Evolutionary conservation across 2,888 invertebrate species (phyloP).

Genomic region (Nipponacmea schrenckii): DNA sequence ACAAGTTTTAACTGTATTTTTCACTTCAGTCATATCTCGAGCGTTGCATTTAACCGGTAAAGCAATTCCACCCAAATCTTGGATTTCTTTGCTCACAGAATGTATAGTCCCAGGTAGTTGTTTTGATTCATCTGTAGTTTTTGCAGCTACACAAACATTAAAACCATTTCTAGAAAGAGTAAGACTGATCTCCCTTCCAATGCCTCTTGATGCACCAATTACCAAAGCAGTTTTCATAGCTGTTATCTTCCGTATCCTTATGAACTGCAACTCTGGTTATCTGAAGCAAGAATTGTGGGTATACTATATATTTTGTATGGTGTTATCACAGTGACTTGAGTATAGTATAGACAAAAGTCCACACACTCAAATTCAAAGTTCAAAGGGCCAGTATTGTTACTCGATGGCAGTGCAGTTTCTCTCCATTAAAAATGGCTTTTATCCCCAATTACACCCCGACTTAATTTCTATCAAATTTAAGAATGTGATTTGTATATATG

Average conservation of each 20-base stretch:
- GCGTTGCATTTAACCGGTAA: constrained; percentile 50
- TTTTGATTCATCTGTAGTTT: constrained; percentile 40
- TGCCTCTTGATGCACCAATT: constrained; percentile 57
- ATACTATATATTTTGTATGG: no score
- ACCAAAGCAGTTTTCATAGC: constrained; percentile 46
- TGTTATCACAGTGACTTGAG: no score
- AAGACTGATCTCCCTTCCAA: constrained; percentile 53
- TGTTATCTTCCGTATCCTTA: neutral
- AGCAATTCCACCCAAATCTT: constrained; percentile 41
- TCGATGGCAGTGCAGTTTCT: no score
- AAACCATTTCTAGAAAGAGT: constrained; percentile 46
- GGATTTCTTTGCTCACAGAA: constrained; percentile 48
- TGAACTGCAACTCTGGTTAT: no score
- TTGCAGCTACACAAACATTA: constrained; percentile 53
- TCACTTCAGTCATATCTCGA: constrained; percentile 43
- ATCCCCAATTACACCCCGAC: no score
- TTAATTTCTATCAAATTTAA: no score
- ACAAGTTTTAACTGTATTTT: constrained; percentile 36
- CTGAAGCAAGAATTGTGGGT: no score
- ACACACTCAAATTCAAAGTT: no score
- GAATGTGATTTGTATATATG: no score
- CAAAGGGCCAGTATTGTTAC: no score
- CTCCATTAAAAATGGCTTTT: no score
- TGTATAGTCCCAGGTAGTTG: constrained; percentile 49
- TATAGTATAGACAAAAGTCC: no score